These are phyloP conservation scores for Craniophora ligustri DNA, from an alignment of 2,888 invertebrate genomes.

Conservation along the genomic window DNA sequence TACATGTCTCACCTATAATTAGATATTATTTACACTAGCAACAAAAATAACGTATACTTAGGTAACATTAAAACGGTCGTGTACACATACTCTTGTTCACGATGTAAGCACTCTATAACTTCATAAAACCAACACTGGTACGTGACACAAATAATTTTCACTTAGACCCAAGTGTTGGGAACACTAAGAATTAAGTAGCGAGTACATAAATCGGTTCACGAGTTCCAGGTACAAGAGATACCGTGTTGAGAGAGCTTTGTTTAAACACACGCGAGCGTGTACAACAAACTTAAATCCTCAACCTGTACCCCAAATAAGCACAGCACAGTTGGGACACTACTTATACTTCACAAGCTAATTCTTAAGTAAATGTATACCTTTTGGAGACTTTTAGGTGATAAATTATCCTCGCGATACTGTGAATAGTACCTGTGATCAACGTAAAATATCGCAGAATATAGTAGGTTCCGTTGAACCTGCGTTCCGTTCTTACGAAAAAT, in stretches of 20 bases:
- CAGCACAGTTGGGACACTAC: conserved; percentile 48
- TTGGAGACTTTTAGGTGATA: background rate
- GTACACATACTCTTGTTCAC: conserved; percentile 19
- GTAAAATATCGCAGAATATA: no score
- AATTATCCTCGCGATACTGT: background rate
- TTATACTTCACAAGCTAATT: conserved; percentile 22
- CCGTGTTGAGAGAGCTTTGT: conserved; percentile 60
- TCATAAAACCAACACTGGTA: conserved; percentile 38
- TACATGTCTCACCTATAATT: background rate
- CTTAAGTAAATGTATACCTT: conserved; percentile 18
- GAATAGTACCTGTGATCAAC: no score
- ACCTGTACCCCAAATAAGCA: conserved; percentile 66
- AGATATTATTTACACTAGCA: no score
- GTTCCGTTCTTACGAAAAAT: no score
- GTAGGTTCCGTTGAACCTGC: no score
- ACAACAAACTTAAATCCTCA: conserved; percentile 74
- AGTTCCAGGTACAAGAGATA: conserved; percentile 64
- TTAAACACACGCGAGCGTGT: conserved; percentile 67
- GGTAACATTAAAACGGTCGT: conserved; percentile 8
- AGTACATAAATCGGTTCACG: conserved; percentile 63
- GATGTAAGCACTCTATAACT: conserved; percentile 40
- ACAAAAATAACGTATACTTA: conserved; percentile 3
- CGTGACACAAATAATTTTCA: conserved; percentile 53
- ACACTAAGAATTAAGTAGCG: conserved; percentile 63
- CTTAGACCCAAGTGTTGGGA: conserved; percentile 41